A percentile compares a stretch with the other conserved stretches of the same genome.
These are phyloP conservation scores for Caranx melampygus DNA, from an alignment of 2,113 vertebrate genomes.

Conservation along the genomic window DNA sequence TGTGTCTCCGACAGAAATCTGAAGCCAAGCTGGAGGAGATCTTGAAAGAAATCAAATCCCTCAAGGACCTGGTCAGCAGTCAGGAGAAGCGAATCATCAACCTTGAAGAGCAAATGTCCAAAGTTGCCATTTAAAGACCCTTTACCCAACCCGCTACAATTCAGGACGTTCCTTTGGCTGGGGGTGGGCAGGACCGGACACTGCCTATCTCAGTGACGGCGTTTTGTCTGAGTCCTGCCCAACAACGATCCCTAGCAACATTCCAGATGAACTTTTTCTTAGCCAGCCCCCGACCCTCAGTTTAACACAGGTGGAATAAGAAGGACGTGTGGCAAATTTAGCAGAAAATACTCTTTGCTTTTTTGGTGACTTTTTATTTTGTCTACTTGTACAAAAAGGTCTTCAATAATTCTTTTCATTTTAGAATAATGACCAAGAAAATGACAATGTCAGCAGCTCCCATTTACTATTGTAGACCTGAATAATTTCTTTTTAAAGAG, in stretches of 20 bases:
- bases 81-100: slow-evolving; percentile 96
- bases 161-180: slow-evolving; percentile 83
- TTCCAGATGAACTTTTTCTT: slow-evolving; percentile 87
- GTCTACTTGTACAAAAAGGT: slow-evolving; percentile 66
- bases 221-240: slow-evolving; percentile 81
- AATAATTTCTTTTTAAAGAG: slow-evolving; percentile 61
- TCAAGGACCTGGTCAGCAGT: slow-evolving; percentile 93
- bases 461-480: slow-evolving; percentile 38
- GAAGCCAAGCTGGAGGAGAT: slow-evolving; percentile 96
- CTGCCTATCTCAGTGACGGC: slow-evolving; percentile 83
- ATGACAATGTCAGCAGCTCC: slow-evolving; percentile 47
- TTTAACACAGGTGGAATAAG: slow-evolving; percentile 78
- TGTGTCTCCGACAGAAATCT: slow-evolving; percentile 85
- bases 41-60: slow-evolving; percentile 94
- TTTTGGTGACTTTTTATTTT: slow-evolving; percentile 80
- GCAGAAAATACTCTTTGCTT: slow-evolving; percentile 69
- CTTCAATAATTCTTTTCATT: slow-evolving; percentile 69
- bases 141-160: slow-evolving; percentile 68
- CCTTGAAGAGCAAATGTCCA: slow-evolving; percentile 96
- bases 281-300: slow-evolving; percentile 78
- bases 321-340: slow-evolving; percentile 66
- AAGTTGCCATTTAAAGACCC: slow-evolving; percentile 88
- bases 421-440: slow-evolving; percentile 70
- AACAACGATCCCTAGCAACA: slow-evolving; percentile 80
- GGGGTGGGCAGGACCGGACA: slow-evolving; percentile 78